phyloP scores from a whole-genome alignment of 2,888 invertebrate genomes.

The Helobdella robusta region DNA sequence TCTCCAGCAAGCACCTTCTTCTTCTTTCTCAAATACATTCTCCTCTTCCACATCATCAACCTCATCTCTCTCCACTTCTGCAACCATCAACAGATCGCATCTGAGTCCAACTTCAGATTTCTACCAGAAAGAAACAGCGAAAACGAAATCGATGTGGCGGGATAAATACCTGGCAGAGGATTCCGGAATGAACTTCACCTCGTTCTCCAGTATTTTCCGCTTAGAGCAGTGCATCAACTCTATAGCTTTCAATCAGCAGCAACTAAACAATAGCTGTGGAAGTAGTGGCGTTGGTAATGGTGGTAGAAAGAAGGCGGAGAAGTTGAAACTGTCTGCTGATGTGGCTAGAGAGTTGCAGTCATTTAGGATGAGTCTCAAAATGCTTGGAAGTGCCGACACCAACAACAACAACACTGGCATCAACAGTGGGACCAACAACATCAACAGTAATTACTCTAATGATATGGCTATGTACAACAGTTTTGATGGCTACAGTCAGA shows the following conservation, averaged over 20 bases:
- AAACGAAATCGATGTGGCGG: constrained; percentile 19
- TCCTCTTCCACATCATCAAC: not conserved
- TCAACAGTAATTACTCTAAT: not conserved
- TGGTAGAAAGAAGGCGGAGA: not conserved
- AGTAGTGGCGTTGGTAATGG: no score
- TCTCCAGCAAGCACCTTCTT: not conserved
- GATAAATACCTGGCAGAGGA: constrained; percentile 22
- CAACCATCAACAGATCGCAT: not conserved
- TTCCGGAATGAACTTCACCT: not conserved
- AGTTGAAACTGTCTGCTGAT: constrained; percentile 13
- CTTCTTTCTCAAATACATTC: not conserved
- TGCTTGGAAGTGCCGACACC: not conserved
- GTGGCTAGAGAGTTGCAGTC: constrained; percentile 13
- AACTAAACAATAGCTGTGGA: no score
- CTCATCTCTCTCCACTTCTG: not conserved
- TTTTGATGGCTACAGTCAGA: no score
- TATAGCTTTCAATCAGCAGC: not conserved
- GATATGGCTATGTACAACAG: not conserved
- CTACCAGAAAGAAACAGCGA: constrained; percentile 14
- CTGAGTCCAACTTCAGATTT: not conserved
- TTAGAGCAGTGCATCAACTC: constrained; percentile 19
- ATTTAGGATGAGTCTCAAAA: constrained; percentile 22
- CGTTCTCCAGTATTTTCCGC: constrained; percentile 17
- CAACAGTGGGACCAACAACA: not conserved
- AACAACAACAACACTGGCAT: not conserved